Base-by-base conservation (phyloP, 2,113 vertebrate genomes). In the Chaetodon trifascialis region DNA sequence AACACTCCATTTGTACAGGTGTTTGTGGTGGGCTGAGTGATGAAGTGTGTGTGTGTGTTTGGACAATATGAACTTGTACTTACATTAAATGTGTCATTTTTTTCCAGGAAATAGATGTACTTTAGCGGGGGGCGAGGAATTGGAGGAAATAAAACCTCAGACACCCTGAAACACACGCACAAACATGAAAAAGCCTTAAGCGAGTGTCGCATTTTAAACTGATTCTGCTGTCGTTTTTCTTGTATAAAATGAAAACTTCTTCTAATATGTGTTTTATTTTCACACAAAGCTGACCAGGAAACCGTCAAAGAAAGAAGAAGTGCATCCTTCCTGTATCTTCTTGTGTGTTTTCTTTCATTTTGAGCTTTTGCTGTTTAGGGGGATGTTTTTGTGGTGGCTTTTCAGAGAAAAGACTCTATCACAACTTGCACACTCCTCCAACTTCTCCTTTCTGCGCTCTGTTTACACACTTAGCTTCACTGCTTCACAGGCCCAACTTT, bases 71-170 rank as follows among this genome's bases (percentile, higher is more conserved):
- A 8, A 2, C 2, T 1, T 65, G 4, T 55, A 67, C 91, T 88
- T 86, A 94, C 92, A 23, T 11, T 85, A 11, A 74, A 60, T 2
- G 68, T 10, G n/a, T 90, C 82, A 0, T 21, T 82, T 79, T 73
- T 91, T 70, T 93, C 87, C 44, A 94, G 55, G 64, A 91, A 84
- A 21, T 71, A 5, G 65, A 84, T 90, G 75, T 93, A 94, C 79
- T 90, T 88, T 2, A 4, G 19, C 0, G 94, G 86, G 0, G 90
- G 92, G 0, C 49, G 65, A 17, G 93, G 93, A 72, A 94, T 94
- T 1, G 80, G 85, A 56, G 94, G 93, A 17, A 91, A 94, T 49
- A 94, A 54, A 42, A 89, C 11, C 11, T 87, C 36, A 4, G 21
- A 47, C 46, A 94, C 15, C 80, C 93, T 94, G 63, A 85, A 90